phyloP scores from a whole-genome alignment of 2,888 invertebrate species.

The Augiades crinisus region DNA sequence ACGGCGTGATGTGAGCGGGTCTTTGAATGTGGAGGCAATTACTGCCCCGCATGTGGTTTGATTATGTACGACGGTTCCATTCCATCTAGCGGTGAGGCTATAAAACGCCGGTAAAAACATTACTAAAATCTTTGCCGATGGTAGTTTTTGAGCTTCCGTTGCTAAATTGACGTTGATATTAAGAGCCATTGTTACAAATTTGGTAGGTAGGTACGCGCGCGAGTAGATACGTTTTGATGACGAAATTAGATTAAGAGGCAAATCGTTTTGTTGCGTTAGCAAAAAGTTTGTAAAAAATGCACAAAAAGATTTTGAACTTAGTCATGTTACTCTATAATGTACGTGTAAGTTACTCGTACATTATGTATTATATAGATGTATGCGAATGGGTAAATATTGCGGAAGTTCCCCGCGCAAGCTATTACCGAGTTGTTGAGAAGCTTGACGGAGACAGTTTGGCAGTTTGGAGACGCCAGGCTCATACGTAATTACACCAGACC shows the following conservation, averaged over 20 bases:
- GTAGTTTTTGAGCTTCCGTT: slow-evolving; percentile 76
- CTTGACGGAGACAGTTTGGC: slow-evolving; percentile 40
- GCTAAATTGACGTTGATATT: slow-evolving; percentile 72
- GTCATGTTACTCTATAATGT: no score
- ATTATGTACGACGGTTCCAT: slow-evolving; percentile 73
- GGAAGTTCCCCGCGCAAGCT: slow-evolving; percentile 37
- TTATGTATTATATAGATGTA: no score
- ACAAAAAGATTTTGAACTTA: neutral
- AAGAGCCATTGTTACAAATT: slow-evolving; percentile 65
- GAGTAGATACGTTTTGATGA: slow-evolving; percentile 3
- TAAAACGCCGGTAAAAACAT: slow-evolving; percentile 70
- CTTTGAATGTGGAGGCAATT: slow-evolving; percentile 80
- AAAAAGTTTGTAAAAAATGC: neutral
- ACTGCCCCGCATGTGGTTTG: slow-evolving; percentile 80
- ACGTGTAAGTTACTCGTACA: no score
- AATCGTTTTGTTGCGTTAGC: neutral
- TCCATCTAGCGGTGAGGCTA: slow-evolving; percentile 70
- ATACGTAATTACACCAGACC: slow-evolving; percentile 63
- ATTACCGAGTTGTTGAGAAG: slow-evolving; percentile 40
- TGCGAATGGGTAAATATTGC: slow-evolving; percentile 17
- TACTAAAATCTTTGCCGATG: slow-evolving; percentile 64
- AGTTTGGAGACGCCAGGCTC: slow-evolving; percentile 34
- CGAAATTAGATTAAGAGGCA: slow-evolving; percentile 7
- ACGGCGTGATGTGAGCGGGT: slow-evolving; percentile 79
- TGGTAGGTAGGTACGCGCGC: slow-evolving; percentile 36